Base-by-base conservation (phyloP, 2,113 vertebrate species). In the Protobothrops flavoviridis region DNA sequence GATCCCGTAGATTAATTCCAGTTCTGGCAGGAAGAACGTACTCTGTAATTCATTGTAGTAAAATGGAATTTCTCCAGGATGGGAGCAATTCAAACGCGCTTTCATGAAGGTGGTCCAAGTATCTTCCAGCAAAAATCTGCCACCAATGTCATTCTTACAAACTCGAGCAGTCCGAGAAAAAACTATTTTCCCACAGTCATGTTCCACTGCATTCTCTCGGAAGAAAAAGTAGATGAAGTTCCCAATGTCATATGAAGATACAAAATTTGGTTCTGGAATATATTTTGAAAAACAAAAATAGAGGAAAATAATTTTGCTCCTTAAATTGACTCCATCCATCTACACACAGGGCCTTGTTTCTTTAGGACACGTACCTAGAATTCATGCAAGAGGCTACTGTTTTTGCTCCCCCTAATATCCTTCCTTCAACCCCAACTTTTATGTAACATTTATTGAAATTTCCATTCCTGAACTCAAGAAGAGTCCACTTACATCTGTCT, bases 31-130 rank as follows among this genome's bases (percentile, higher is more conserved):
- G 96, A 99, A 98, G 96, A 99, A 99, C 0, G 99, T 99, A 87
- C 98, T 98, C 97, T 99, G 99, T 93, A 99, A 97, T 95, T 99
- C 99, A 4, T 99, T 98, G 96, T 99, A 99, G 96, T 98, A 98
- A 96, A 99, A 99, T 0, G 99, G 99, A 96, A 99, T 99, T 97
- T 99, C 99, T 4, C 99, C 99, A 0, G 99, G 99, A 11, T 98
- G 98, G 50, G 99, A 99, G 95, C 99, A 99, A 97, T 99, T 99
- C 24, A 99, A 97, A 4, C 99, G 97, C 20, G 99, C 98, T 96
- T 99, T 99, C 99, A 99, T 99, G 97, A 99, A 99, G 0, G 99
- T 99, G 93, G 99, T 99, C 99, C 99, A 99, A 0, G 99, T 99
- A 94, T 99, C 99, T 94, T 99, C 99, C 92, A 99, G 97, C 55